These are phyloP conservation scores for Micromussa lordhowensis DNA, from an alignment of 92 coral and sea anemone genomes.

Conservation along the genomic window DNA sequence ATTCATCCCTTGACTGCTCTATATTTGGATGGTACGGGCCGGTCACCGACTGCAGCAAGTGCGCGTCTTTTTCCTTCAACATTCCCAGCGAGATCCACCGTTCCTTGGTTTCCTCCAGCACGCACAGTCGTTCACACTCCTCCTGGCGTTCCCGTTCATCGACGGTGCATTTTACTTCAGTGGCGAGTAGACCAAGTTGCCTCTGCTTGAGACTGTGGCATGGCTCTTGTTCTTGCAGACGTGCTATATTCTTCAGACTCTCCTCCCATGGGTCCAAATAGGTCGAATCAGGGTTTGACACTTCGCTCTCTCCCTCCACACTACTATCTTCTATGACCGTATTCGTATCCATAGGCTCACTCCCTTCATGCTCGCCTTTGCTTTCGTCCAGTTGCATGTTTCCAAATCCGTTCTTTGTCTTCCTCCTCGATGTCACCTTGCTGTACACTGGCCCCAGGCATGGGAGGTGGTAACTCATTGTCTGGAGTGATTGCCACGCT, in stretches of 20 bases:
- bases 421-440: background rate
- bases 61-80: background rate
- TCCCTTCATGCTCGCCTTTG: background rate
- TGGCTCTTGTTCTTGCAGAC: too few species aligned
- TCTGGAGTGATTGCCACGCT: background rate
- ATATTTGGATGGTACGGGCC: background rate
- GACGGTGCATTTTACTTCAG: background rate
- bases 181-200: background rate
- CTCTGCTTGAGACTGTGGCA: background rate
- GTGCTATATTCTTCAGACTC: too few species aligned
- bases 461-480: background rate
- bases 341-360: background rate
- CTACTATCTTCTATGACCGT: background rate
- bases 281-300: background rate
- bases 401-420: background rate
- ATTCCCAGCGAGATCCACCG: slow-evolving; percentile 8
- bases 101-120: background rate
- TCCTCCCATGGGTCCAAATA: background rate
- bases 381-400: background rate
- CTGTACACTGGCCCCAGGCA: background rate
- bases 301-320: background rate
- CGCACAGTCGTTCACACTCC: background rate
- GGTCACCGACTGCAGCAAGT: background rate
- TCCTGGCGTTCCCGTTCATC: background rate
- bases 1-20: background rate